Base-by-base conservation (phyloP, 2,113 vertebrate species). In the Mola mola region DNA sequence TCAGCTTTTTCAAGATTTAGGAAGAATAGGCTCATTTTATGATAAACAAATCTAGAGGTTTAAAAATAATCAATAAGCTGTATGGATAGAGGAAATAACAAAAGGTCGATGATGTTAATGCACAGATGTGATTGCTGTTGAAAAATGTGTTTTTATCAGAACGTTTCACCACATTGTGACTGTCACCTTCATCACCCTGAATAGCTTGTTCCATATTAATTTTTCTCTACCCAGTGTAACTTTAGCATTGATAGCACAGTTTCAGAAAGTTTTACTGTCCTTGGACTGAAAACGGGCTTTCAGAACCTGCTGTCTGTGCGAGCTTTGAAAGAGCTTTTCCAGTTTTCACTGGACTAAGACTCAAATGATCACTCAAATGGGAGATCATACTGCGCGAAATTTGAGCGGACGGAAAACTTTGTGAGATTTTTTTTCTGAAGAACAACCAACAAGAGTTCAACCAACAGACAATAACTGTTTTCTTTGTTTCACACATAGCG, bases 401-500 rank as follows among this genome's bases (percentile, higher is more conserved):
- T 1, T 2, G 5, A 24, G 25, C 15, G 6, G 25, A 22, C 24
- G 6, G 12, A 75, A n/a, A 75, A 79, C 44, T 55, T 79, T 68
- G 24, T 5, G 31, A 47, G 16, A 17, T 21, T 17, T 24, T 43
- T 48, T 11, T 38, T 59, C 62, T 22, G 49, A 49, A 46, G n/a
- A 29, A 63, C 3, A 52, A 41, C 28, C 4, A 37, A 19, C 24
- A 7, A 40, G 37, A 8, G 37, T 38, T 63, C 13, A 48, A 34
- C 49, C 36, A 28, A 40, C 31, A 44, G 52, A 59, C 48, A 74
- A 8, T 24, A 5, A 31, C n/a, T 41, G 28, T 36, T 46, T 13
- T 7, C 13, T 21, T 20, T 52, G 26, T 43, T 53, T 59, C 47
- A 6, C 52, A 46, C 31, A 25, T 36, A 60, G 11, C 33, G 24